phyloP scores from a whole-genome alignment of 2,113 vertebrate genomes.

The Dromas ardeola region DNA sequence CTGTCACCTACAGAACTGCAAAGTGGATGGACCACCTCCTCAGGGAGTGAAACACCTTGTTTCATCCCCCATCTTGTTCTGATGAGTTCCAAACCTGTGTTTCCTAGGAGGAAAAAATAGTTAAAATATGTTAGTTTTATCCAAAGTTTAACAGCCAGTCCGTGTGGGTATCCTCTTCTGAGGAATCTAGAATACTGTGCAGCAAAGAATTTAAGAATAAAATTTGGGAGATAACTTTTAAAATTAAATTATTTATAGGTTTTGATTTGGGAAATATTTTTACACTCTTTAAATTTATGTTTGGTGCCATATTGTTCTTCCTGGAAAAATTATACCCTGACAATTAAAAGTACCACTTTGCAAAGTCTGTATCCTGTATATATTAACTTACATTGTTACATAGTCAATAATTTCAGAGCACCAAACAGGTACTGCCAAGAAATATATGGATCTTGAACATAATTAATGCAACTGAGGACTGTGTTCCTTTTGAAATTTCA shows the following conservation, averaged over 20 bases:
- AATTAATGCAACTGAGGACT: background rate
- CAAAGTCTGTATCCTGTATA: background rate
- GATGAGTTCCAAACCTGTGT: background rate
- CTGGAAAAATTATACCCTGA: background rate
- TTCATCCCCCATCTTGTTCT: background rate
- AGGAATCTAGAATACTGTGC: background rate
- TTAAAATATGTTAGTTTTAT: background rate
- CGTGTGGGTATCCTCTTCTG: background rate
- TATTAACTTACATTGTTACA: background rate
- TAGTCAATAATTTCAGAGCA: slow-evolving; percentile 7
- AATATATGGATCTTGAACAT: background rate
- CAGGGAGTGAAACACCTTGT: background rate
- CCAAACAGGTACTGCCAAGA: background rate
- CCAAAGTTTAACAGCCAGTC: background rate
- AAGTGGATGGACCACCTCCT: background rate
- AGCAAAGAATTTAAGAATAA: background rate
- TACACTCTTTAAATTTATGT: background rate
- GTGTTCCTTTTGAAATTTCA: slow-evolving; percentile 21
- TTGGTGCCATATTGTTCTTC: background rate
- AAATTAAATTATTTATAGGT: background rate
- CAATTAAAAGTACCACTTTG: background rate
- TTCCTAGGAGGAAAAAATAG: background rate
- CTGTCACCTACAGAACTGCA: background rate
- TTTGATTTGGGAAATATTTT: background rate
- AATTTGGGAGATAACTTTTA: background rate